phyloP scores from a whole-genome alignment of 2,888 invertebrate species.

The Dicranocentrus wangi region DNA sequence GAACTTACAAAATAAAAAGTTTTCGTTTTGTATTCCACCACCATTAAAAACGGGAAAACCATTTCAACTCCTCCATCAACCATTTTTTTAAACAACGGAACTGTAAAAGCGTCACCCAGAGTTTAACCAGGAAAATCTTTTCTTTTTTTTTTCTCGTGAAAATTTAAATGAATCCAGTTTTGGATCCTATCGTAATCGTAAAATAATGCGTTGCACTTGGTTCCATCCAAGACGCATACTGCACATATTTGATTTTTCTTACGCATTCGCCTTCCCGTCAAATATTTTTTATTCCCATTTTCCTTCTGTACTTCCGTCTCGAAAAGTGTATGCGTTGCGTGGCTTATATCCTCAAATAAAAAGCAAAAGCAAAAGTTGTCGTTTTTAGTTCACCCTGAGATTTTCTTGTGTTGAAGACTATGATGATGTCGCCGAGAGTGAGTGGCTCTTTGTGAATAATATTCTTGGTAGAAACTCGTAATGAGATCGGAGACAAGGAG shows the following conservation, averaged over 20 bases:
- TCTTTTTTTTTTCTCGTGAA: neutral
- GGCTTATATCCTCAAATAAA: too few relatives aligned
- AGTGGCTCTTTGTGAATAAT: constrained; percentile 13
- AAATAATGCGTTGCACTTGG: constrained; percentile 41
- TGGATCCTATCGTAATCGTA: constrained; percentile 29
- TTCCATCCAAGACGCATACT: neutral
- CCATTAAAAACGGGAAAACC: constrained; percentile 22
- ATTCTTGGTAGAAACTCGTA: constrained; percentile 35
- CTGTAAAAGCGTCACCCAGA: constrained; percentile 43
- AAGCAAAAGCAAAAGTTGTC: too few relatives aligned
- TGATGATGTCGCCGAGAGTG: constrained; percentile 58
- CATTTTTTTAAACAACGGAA: constrained; percentile 26
- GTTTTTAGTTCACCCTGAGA: constrained; percentile 28
- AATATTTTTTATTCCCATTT: constrained; percentile 30
- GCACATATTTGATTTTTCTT: constrained; percentile 34
- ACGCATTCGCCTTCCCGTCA: constrained; percentile 24
- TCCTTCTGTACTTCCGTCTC: constrained; percentile 32
- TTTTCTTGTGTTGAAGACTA: constrained; percentile 46
- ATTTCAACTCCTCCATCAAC: neutral
- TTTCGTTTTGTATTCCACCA: neutral
- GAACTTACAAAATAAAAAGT: neutral
- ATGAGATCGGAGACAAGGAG: constrained; percentile 52
- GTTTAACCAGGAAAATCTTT: constrained; percentile 10
- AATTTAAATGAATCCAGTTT: neutral
- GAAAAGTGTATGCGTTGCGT: too few relatives aligned